Conservation (phyloP, 2,113 vertebrate species). For the Nibea albiflora region DNA sequence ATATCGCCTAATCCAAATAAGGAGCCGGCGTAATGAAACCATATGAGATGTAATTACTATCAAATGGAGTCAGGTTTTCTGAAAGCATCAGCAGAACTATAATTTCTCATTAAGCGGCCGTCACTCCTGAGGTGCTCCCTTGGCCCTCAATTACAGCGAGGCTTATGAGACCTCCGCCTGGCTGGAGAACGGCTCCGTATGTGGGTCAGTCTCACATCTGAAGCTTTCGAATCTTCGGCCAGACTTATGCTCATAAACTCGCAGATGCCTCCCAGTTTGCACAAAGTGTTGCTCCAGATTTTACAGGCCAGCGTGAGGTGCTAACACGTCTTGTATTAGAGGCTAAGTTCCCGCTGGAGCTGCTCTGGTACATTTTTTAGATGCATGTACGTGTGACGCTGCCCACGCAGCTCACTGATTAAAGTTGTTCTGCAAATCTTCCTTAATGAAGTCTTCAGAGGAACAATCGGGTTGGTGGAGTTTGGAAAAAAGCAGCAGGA, state of each 20-base stretch:
- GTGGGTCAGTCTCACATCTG: conserved; percentile 54
- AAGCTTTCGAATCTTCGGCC: conserved; percentile 29
- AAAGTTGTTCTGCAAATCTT: conserved; percentile 24
- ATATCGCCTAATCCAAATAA: conserved; percentile 72
- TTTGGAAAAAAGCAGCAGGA: background rate
- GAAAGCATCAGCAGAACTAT: conserved; percentile 69
- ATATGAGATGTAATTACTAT: conserved; percentile 73
- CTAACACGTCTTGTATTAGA: conserved; percentile 24
- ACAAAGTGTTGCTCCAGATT: conserved; percentile 33
- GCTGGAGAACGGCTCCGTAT: conserved; percentile 43
- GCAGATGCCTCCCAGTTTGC: conserved; percentile 27
- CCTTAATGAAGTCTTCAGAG: conserved; percentile 55
- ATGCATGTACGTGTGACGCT: no score
- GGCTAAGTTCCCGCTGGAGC: conserved; percentile 8
- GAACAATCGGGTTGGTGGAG: background rate
- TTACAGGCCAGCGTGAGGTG: background rate
- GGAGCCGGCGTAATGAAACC: conserved; percentile 60
- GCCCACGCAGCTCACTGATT: conserved; percentile 21
- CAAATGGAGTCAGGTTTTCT: conserved; percentile 61
- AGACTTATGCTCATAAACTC: conserved; percentile 22
- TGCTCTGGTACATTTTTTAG: conserved; percentile 21
- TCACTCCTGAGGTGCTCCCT: conserved; percentile 63
- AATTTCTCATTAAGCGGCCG: conserved; percentile 75
- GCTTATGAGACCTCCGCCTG: conserved; percentile 58
- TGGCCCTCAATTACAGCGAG: conserved; percentile 61